Base-by-base conservation (phyloP, 2,113 vertebrate species). In the Lasiurus borealis region DNA sequence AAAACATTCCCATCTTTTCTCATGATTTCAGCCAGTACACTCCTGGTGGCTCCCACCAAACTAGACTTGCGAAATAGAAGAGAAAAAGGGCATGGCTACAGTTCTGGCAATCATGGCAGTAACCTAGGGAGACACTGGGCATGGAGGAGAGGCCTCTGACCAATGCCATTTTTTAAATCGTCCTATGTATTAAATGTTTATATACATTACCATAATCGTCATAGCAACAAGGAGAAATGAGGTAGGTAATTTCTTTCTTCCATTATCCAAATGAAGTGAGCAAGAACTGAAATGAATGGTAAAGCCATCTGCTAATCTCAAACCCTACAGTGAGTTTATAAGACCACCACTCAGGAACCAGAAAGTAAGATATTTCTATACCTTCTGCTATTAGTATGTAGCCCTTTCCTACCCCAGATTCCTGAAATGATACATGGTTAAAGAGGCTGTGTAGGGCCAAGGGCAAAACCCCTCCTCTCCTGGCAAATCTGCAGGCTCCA, bases 211-310 rank as follows among this genome's bases (percentile, higher is more conserved):
- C 27, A 75, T 93, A 90, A 46, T 50, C 50, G 48, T 85, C 27
- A 80, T 18, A 88, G 25, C 21, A 73, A 62, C 23, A 69, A 48
- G 27, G 85, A 82, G 12, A 85, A 44, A 73, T 81, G 13, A 48
- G 8, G 21, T 64, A 80, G 13, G 7, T 87, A 62, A 92, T 82
- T 86, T 62, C 6, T 75, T 54, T 34, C 8, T 11, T 18, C 19
- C 8, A 87, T 75, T 94, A 36, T 40, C 15, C 29, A 80, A n/a
- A 62, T 78, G 21, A 95, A 92, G 29, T 72, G 91, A 75, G 85
- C 4, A 8, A 83, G 6, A 10, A 27, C 69, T 36, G 40, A 27
- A 80, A 44, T 92, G 81, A 85, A 31, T 36, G 10, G 8, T 44
- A 72, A 18, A 93, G 5, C 34, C 14, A 88, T 15, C 1, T 52